Percentiles rank a stretch among this genome's conserved stretches.
Evolutionary conservation across 1,140 invertebrate genomes (phyloP).

Genomic region (Drosophila mayri): DNA sequence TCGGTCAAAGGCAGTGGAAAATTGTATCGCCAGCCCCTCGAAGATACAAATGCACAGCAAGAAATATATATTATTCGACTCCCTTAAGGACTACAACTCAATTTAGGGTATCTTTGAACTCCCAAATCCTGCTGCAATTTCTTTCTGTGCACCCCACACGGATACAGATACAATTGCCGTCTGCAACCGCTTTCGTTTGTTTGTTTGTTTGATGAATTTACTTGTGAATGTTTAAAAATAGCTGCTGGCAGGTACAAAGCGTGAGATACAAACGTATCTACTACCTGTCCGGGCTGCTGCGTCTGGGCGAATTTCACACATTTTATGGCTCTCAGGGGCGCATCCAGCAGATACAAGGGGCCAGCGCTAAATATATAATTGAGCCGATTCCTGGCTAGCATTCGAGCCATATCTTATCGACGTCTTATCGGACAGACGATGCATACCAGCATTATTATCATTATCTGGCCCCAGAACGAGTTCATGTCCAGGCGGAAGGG

Average conservation of each 20-base stretch:
- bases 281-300: constrained; percentile 58
- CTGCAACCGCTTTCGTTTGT: constrained; percentile 57
- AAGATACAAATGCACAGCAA: constrained; percentile 9
- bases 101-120: not conserved
- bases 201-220: constrained; percentile 76
- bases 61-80: not conserved
- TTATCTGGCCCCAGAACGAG: not conserved
- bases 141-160: constrained; percentile 10
- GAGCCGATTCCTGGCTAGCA: constrained; percentile 14
- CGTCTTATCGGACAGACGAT: constrained; percentile 40
- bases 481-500: constrained; percentile 43
- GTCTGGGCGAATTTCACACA: constrained; percentile 69
- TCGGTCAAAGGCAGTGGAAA: constrained; percentile 67
- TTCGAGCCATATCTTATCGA: constrained; percentile 48
- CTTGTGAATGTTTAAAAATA: constrained; percentile 77
- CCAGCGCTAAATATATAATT: constrained; percentile 66
- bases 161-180: constrained; percentile 50
- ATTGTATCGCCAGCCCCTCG: constrained; percentile 48
- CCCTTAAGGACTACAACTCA: not conserved
- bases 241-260: constrained; percentile 64
- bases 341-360: constrained; percentile 26
- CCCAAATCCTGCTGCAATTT: not conserved
- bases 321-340: constrained; percentile 44
- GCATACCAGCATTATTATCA: constrained; percentile 30
- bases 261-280: constrained; percentile 77